These are phyloP conservation scores for Helostoma temminkii DNA, from an alignment of 2,797 vertebrate species.

Conservation along the genomic window DNA sequence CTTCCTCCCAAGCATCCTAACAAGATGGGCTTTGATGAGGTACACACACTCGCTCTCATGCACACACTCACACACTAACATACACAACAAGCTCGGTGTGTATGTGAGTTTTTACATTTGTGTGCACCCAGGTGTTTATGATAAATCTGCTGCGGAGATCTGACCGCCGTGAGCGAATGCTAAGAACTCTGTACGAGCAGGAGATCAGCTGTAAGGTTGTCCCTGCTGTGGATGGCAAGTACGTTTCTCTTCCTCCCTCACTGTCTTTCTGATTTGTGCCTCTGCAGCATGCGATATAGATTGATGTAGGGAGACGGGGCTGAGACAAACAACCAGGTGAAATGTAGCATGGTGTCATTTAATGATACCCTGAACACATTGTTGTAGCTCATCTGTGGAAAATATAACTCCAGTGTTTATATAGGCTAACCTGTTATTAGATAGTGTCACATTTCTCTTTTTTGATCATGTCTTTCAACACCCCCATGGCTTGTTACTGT, in stretches of 20 bases:
- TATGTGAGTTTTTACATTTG: conserved; percentile 43
- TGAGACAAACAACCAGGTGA: conserved; percentile 53
- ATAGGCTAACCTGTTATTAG: background rate
- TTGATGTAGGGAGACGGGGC: conserved; percentile 44
- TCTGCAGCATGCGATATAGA: conserved; percentile 39
- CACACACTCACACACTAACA: background rate
- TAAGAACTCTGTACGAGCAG: conserved; percentile 84
- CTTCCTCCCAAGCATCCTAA: conserved; percentile 87
- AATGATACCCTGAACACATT: conserved; percentile 12
- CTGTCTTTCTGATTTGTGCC: conserved; percentile 38
- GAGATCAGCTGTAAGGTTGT: conserved; percentile 87
- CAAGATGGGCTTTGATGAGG: conserved; percentile 99
- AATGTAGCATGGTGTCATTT: conserved; percentile 26
- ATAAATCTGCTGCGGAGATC: conserved; percentile 89
- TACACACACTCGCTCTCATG: conserved; percentile 59
- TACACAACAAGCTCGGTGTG: conserved; percentile 1
- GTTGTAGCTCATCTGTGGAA: conserved; percentile 2
- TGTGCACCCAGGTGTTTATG: conserved; percentile 89
- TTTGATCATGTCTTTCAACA: background rate
- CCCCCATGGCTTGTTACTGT: background rate
- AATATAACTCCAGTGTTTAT: background rate
- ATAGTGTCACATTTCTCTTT: conserved; percentile 4
- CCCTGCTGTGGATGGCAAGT: conserved; percentile 93
- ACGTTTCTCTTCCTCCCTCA: conserved; percentile 71
- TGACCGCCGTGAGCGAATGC: conserved; percentile 90